Base-by-base conservation (phyloP, 1,140 invertebrate species). In the Zaprionus capensis region DNA sequence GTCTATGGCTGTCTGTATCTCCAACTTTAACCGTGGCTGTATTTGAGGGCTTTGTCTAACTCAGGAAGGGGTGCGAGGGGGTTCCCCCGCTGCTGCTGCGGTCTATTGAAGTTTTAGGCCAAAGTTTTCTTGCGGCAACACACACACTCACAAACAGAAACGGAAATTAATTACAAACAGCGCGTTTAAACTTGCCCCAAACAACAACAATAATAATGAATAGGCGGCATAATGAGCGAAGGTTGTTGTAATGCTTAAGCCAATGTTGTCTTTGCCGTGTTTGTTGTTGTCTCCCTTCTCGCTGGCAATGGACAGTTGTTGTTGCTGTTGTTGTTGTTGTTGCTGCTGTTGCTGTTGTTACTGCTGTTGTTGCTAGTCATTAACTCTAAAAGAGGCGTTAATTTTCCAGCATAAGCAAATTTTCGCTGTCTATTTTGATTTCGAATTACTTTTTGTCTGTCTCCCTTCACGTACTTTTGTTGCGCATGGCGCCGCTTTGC, bases 161-260 rank as follows among this genome's bases (percentile, higher is more conserved):
- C 85, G 81, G 79, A 90, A 90, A 88, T 88, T 88, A 88, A 88
- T 90, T 90, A 90, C 85, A 85, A 90, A 85, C 81, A 82, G 85
- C 85, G 84, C 63, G 81, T 75, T 79, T 88, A 76, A 88, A 76
- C 71, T 76, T 70, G 78, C 80, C 78, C 55, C 81, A 84, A 78
- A 79, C 28, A 72, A 58, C 34, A 67, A 71, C 66, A 71, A 71
- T 56, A 83, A 74, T 78, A 87, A 80, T 86, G 84, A 88, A 87
- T 88, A 78, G 78, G 78, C 78, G 74, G 74, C 84, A 90, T 80
- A 88, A 84, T 88, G 80, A 88, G 82, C 58, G 68, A 85, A 81
- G 76, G 81, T 76, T 80, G 71, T 79, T 78, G 69, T 67, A 59
- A 41, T 12, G 22, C 36, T 26, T 24, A 22, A 51, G 46, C 22